Evolutionary conservation across 1,140 invertebrate genomes (phyloP).

Genomic region (Conus ventricosus): DNA sequence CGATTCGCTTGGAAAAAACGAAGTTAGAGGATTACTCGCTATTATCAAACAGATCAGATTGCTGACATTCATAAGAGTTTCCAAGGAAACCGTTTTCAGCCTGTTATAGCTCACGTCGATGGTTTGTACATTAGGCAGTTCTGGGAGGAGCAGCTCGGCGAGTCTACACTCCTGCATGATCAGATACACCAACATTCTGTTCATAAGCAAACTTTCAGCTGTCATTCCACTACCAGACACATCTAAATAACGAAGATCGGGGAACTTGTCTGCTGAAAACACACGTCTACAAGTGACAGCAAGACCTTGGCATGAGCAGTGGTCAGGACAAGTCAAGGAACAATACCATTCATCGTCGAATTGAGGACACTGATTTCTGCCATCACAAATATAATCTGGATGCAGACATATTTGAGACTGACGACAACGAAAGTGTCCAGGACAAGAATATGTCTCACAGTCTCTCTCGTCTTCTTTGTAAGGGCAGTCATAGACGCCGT

Average conservation of each 20-base stretch:
- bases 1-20: not conserved
- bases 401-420: constrained; percentile 6
- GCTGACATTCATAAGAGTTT: not conserved
- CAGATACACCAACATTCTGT: not conserved
- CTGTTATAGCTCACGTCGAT: not conserved
- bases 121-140: not conserved
- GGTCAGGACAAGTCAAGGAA: constrained; percentile 17
- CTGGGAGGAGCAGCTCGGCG: not conserved
- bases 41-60: not conserved
- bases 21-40: not conserved
- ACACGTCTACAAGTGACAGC: not conserved
- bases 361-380: constrained; percentile 9
- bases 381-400: constrained; percentile 21
- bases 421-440: constrained; percentile 15
- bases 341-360: constrained; percentile 31
- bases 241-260: not conserved
- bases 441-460: constrained; percentile 21
- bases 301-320: constrained; percentile 17
- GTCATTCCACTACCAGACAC: not conserved
- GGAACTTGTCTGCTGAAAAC: not conserved
- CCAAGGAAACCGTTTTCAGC: not conserved
- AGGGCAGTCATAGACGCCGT: constrained; percentile 22
- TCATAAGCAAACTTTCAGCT: not conserved
- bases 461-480: not conserved
- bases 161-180: not conserved